Conservation (phyloP, 2,113 vertebrate species). For the Protomyctophum bolini region DNA sequence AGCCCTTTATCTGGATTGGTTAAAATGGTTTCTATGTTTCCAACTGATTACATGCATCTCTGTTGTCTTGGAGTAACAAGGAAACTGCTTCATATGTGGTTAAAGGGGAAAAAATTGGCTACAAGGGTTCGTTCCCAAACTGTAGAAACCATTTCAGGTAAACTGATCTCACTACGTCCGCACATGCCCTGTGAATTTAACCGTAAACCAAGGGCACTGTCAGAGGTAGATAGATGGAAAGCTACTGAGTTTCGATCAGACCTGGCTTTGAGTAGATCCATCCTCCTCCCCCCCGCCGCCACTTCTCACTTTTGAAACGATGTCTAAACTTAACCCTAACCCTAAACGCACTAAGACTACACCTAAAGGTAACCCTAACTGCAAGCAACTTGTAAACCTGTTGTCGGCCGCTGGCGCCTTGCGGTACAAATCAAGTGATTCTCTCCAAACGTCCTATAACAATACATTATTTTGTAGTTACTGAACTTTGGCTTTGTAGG, state of each 20-base stretch:
- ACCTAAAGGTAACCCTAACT: too few species aligned
- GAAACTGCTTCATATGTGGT: slow-evolving; percentile 27
- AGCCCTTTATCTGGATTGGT: slow-evolving; percentile 3
- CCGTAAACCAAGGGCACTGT: slow-evolving; percentile 12
- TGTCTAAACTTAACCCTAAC: too few species aligned
- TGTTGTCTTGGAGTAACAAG: slow-evolving; percentile 25
- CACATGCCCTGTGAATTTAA: slow-evolving; percentile 16
- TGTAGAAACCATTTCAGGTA: slow-evolving; percentile 14
- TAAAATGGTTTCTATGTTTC: slow-evolving; percentile 35
- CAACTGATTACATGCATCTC: slow-evolving; percentile 33
- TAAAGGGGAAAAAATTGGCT: slow-evolving; percentile 10
- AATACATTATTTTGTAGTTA: too few species aligned
- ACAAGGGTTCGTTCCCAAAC: slow-evolving; percentile 11
- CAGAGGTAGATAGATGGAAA: slow-evolving; percentile 24
- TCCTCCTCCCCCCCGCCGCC: too few species aligned
- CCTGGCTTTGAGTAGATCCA: too few species aligned
- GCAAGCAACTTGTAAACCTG: too few species aligned
- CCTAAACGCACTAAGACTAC: too few species aligned
- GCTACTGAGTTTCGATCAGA: slow-evolving; percentile 2
- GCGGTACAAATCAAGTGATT: too few species aligned
- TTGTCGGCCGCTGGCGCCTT: too few species aligned
- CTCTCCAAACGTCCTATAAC: too few species aligned
- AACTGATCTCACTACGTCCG: not conserved
- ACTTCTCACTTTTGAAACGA: too few species aligned
- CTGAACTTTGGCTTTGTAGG: too few species aligned